Evolutionary conservation across 2,888 invertebrate species (phyloP), one percentile per base, ranked within the genome.

Genomic region (Candidula unifasciata): DNA sequence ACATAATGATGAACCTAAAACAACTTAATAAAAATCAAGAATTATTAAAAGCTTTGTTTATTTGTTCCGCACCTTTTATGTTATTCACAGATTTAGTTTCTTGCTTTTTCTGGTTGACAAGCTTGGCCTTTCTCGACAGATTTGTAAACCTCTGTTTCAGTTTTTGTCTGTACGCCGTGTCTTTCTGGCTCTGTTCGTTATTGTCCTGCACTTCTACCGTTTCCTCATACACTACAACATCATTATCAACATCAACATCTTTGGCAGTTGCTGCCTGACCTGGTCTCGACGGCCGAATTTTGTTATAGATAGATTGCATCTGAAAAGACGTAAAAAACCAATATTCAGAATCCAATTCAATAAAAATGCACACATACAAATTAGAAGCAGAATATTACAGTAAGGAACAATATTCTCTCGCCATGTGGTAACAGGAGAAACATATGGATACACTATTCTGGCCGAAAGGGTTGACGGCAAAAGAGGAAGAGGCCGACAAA

Each of bases 221-320:
- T 30, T 74, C 74, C 44, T 74, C 74, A 21, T 54, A 33, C 2
- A 74, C 74, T 30, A 52, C 30, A 33, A 30, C 16, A 5, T 74
- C 60, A 21, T 57, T 44, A 5, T 68, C 71, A 37, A 69, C 71
- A 5, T 68, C 71, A 37, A 69, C 71, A 1, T 69, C 69, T n/a
- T 54, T 80, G n/a, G 71, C 35, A n/a, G n/a, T 27, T 54, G 54
- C 57, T 24, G 71, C 13, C 35, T 80, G 71, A 24, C 37, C 71
- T 44, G 33, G 35, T 80, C 44, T 80, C 13, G 35, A 37, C 6
- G 80, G 80, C n/a, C 80, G 80, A 33, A 80, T 35, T 71, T 71
- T 80, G n/a, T 57, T 80, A 57, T 80, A 80, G 10, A 80, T 54
- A 3, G 69, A 21, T 18, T 80, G 68, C 52, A 80, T 57, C 80